A percentile compares a stretch with the other conserved stretches of the same genome.
These are phyloP conservation scores for Misgurnus mizolepis DNA, from an alignment of 2,113 vertebrate genomes.

Conservation along the genomic window DNA sequence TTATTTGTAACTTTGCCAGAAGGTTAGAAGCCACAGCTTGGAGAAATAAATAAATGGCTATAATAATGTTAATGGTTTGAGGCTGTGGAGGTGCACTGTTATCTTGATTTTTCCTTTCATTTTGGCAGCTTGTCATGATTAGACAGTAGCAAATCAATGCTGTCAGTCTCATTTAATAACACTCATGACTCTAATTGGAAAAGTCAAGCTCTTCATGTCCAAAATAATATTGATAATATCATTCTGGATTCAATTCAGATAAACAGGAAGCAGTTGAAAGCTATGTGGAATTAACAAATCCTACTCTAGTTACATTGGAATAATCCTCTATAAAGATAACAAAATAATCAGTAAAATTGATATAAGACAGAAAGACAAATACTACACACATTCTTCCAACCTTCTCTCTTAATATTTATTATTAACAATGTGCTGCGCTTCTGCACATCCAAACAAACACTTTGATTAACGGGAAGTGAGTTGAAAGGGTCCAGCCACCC, in stretches of 20 bases:
- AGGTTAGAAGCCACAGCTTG: neutral
- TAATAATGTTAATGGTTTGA: conserved; percentile 9
- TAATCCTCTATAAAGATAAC: too few relatives aligned
- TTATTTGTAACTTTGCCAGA: conserved; percentile 22
- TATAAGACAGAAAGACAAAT: too few relatives aligned
- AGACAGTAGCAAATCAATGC: conserved; percentile 24
- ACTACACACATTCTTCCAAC: too few relatives aligned
- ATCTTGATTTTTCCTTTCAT: conserved; percentile 5
- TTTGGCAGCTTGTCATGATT: conserved; percentile 14
- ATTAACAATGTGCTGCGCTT: too few relatives aligned
- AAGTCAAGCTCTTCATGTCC: conserved; percentile 14
- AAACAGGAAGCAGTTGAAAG: conserved; percentile 8
- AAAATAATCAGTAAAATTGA: too few relatives aligned
- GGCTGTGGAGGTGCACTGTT: conserved; percentile 12
- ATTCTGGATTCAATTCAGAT: neutral
- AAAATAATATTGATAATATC: conserved; percentile 22
- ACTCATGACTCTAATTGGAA: conserved; percentile 23
- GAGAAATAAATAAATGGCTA: neutral
- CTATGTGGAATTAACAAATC: too few relatives aligned
- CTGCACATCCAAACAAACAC: too few relatives aligned
- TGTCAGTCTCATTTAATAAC: conserved; percentile 44
- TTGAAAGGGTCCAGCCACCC: too few relatives aligned
- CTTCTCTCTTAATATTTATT: too few relatives aligned
- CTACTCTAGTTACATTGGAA: too few relatives aligned
- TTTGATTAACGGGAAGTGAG: too few relatives aligned